Evolutionary conservation across 2,888 invertebrate genomes (phyloP).

Genomic region (Spicauda simplicius): DNA sequence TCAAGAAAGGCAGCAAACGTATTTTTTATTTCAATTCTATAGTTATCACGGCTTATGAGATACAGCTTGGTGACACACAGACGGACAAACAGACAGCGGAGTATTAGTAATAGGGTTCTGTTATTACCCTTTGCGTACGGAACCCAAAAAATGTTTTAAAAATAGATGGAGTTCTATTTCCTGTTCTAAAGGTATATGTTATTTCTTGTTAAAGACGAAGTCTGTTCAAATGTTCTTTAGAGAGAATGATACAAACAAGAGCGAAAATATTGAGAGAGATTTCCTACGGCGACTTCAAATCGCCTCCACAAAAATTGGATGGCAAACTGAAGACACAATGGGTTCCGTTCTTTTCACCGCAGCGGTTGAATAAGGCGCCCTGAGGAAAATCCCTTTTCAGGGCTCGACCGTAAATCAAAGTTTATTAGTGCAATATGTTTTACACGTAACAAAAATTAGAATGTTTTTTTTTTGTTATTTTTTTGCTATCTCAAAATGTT

Average conservation of each 20-base stretch:
- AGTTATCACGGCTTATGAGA: too few relatives aligned
- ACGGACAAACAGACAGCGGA: too few relatives aligned
- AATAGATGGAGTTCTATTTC: background rate
- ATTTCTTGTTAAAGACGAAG: background rate
- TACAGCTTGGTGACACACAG: too few relatives aligned
- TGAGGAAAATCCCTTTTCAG: slow-evolving; percentile 51
- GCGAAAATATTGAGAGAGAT: slow-evolving; percentile 24
- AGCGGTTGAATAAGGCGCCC: slow-evolving; percentile 64
- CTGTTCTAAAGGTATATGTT: background rate
- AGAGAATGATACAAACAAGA: slow-evolving; percentile 2
- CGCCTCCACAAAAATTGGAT: slow-evolving; percentile 65
- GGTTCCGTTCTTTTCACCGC: slow-evolving; percentile 58
- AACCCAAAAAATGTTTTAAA: too few relatives aligned
- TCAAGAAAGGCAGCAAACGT: too few relatives aligned
- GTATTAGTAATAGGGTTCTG: too few relatives aligned
- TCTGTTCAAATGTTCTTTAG: background rate
- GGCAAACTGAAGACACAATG: slow-evolving; percentile 68
- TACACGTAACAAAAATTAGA: background rate
- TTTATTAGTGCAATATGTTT: background rate
- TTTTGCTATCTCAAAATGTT: background rate
- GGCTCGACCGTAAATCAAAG: slow-evolving; percentile 32
- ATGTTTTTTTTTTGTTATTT: background rate
- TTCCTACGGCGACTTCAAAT: slow-evolving; percentile 33
- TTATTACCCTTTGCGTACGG: too few relatives aligned
- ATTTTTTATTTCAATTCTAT: too few relatives aligned